phyloP scores from a whole-genome alignment of 2,888 invertebrate genomes.

The Diabrotica balteata region DNA sequence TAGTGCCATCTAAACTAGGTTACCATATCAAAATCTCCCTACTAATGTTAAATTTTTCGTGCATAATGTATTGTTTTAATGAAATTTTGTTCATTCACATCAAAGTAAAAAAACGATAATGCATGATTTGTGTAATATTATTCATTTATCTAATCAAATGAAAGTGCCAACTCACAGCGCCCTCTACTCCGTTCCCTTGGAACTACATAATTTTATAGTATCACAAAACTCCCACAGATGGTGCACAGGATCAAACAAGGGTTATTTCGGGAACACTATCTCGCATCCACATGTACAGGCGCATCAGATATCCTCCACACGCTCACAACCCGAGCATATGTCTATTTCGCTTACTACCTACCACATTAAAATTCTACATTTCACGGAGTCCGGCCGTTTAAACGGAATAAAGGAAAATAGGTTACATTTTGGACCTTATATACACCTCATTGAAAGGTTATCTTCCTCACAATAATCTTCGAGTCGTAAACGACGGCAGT shows the following conservation, averaged over 20 bases:
- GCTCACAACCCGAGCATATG: not conserved
- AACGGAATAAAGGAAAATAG: no score
- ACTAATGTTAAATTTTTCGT: no score
- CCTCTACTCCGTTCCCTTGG: not conserved
- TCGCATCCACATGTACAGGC: not conserved
- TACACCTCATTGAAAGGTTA: slow-evolving; percentile 21
- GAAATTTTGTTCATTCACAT: no score
- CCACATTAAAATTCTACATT: no score
- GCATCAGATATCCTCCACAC: slow-evolving; percentile 3
- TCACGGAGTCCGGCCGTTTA: no score
- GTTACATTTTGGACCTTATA: slow-evolving; percentile 23
- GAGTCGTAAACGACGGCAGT: slow-evolving; percentile 37
- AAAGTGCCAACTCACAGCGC: slow-evolving; percentile 1
- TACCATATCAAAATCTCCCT: no score
- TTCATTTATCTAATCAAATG: no score
- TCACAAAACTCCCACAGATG: slow-evolving; percentile 26
- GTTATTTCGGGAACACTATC: slow-evolving; percentile 16
- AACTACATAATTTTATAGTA: slow-evolving; percentile 13
- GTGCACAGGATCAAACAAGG: slow-evolving; percentile 24
- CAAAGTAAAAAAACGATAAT: no score
- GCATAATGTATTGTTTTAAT: no score
- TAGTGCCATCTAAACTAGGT: no score
- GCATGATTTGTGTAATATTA: no score
- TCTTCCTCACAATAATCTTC: slow-evolving; percentile 25
- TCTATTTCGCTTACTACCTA: no score